Evolutionary conservation across 1,140 invertebrate species (phyloP).

Genomic region (Diabrotica undecimpunctata): DNA sequence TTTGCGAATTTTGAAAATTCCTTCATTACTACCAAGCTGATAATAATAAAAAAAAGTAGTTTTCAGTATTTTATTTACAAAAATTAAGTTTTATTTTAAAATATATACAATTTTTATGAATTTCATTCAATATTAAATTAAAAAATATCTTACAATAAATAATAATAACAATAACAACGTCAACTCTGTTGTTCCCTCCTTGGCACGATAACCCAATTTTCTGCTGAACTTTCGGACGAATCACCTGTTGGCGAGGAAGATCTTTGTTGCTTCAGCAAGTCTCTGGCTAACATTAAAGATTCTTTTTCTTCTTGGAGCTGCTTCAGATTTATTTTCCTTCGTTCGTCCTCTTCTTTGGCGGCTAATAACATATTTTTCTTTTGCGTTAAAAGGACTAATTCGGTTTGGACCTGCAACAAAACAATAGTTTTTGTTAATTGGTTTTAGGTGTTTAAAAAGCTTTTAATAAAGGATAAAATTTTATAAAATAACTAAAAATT

Average conservation of each 20-base stretch:
- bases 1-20: no score
- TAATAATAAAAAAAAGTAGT: no score
- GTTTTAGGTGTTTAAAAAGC: no score
- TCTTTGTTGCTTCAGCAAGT: slow-evolving; percentile 35
- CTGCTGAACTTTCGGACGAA: slow-evolving; percentile 20
- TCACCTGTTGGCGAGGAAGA: slow-evolving; percentile 4
- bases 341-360: slow-evolving; percentile 61
- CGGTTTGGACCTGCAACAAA: slow-evolving; percentile 67
- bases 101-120: no score
- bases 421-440: slow-evolving; percentile 7
- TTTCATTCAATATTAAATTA: not conserved
- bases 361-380: slow-evolving; percentile 65
- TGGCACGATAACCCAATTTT: slow-evolving; percentile 50
- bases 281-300: slow-evolving; percentile 34
- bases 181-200: slow-evolving; percentile 28
- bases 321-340: slow-evolving; percentile 56
- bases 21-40: no score
- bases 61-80: no score
- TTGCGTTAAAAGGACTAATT: slow-evolving; percentile 67
- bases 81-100: no score
- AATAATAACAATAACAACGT: not conserved
- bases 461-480: not conserved
- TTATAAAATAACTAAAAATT: not conserved
- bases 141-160: not conserved
- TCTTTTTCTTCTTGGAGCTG: slow-evolving; percentile 69